Evolutionary conservation across 1,140 invertebrate genomes (phyloP), one percentile per base, ranked within the genome.

Genomic region (Drosophila kurseongensis): DNA sequence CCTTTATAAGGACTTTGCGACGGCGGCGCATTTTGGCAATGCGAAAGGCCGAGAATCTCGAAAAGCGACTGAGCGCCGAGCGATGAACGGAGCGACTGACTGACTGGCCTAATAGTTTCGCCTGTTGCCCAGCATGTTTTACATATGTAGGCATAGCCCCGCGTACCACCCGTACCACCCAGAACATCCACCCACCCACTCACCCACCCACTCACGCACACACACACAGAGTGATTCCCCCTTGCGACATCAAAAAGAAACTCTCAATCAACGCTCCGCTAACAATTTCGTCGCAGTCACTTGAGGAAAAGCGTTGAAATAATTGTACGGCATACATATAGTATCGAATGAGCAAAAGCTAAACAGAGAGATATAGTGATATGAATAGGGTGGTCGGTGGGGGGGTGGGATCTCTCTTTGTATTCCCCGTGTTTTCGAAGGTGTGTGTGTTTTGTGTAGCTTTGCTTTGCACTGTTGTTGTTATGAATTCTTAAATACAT

Each of bases 241-340:
- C 60, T 55, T 69, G 41, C 54, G 40, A 78, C 56, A 72, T 66
- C 54, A 89, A 84, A 78, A 88, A 88, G 84, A 88, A 84, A 88
- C 84, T 90, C 84, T 90, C 84, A 88, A 88, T 88, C 84, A 88
- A 83, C 76, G 85, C 83, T 63, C 63, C 61, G 77, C 80, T 61
- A 88, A 73, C 72, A 78, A 84, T 75, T 83, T 83, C 63, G 80
- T 78, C 80, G 80, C 80, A 81, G 79, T 78, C 80, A 83, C 71
- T 84, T 79, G 72, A 84, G 80, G 75, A 83, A 78, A 81, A 83
- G 72, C 71, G 62, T 52, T 56, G 52, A 80, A 69, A 76, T 75
- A 80, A 62, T 75, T 68, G 63, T 62, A 55, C 65, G 59, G 41
- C 50, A 40, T 38, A 35, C n/a, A 48, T 40, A 63, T 45, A 29